Base-by-base conservation (phyloP, 2,113 vertebrate genomes). In the Thalassoma bifasciatum region DNA sequence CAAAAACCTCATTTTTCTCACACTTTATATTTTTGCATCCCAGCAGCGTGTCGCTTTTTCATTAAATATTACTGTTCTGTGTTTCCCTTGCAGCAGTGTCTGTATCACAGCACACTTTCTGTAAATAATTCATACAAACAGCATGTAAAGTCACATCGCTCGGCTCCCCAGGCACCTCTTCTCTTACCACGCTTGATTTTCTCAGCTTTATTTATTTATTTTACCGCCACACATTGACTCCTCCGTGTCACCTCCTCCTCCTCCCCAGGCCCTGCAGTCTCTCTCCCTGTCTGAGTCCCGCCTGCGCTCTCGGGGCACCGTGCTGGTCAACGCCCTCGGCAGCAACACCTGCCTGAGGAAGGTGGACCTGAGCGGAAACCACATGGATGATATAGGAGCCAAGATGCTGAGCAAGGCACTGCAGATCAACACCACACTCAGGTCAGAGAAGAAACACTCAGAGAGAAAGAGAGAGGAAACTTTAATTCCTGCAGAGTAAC, bases 391-490 rank as follows among this genome's bases (percentile, higher is more conserved):
- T 89, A 95, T 96, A 0, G 96, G 96, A 11, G 96, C 95, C 79
- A 96, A 96, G 92, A 96, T 96, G 96, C 90, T 96, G 60, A 96
- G 95, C 75, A 96, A 96, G 85, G 95, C 96, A n/a, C 87, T 96
- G 83, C 95, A 93, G 77, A 92, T 93, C 81, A 93, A 93, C 82
- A 93, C 91, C 51, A 91, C 91, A 0, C 91, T 92, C 75, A 91
- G 91, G 92, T 90, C 72, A 62, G 30, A 57, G 57, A 4, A 34
- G 0, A 16, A 14, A n/a, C 21, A 37, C 8, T 7, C 1, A 3
- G 13, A 46, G 4, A 3, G 13, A 46, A 2, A 46, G 10, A 9
- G 3, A 23, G 4, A 49, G 38, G n/a, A 4, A n/a, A 19, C n/a
- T 2, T 40, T 2, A 11, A 11, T 22, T 49, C 13, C 40, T 42